phyloP scores from a whole-genome alignment of 2,797 vertebrate genomes.

The Leptodactylus fallax region DNA sequence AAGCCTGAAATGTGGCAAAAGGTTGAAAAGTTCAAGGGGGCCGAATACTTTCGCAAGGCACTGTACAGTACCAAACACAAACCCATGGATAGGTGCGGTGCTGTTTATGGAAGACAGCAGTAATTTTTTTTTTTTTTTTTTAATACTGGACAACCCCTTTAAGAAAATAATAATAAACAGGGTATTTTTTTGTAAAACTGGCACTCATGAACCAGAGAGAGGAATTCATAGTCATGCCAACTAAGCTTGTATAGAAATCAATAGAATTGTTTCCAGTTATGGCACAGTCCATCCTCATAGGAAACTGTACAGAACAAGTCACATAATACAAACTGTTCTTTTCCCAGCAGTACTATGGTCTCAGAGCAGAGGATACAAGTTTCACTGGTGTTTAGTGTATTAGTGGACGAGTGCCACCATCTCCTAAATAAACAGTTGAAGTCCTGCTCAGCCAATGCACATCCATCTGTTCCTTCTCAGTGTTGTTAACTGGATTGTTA shows the following conservation, averaged over 20 bases:
- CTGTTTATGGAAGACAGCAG: too few species aligned
- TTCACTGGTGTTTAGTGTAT: slow-evolving; percentile 33
- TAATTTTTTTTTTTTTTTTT: too few species aligned
- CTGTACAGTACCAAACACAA: too few species aligned
- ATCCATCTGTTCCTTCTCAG: slow-evolving; percentile 43
- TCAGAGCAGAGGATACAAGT: slow-evolving; percentile 15
- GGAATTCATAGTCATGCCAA: slow-evolving; percentile 6
- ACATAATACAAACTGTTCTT: slow-evolving; percentile 26
- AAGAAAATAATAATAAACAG: background rate
- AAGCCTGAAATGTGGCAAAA: too few species aligned
- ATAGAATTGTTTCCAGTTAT: slow-evolving; percentile 35
- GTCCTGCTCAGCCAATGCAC: slow-evolving; percentile 29
- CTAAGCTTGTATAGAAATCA: slow-evolving; percentile 3
- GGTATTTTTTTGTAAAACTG: background rate
- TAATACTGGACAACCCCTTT: background rate
- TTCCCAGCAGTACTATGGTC: background rate
- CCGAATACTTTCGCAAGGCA: too few species aligned
- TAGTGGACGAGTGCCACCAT: slow-evolving; percentile 41
- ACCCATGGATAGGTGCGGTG: background rate
- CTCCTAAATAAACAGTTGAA: slow-evolving; percentile 49
- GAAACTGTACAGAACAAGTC: background rate
- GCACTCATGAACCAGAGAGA: background rate
- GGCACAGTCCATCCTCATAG: slow-evolving; percentile 31
- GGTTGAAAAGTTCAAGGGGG: too few species aligned
- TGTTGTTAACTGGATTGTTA: slow-evolving; percentile 51